phyloP scores from a whole-genome alignment of 2,113 vertebrate species.

The Eudyptes chrysolophus region DNA sequence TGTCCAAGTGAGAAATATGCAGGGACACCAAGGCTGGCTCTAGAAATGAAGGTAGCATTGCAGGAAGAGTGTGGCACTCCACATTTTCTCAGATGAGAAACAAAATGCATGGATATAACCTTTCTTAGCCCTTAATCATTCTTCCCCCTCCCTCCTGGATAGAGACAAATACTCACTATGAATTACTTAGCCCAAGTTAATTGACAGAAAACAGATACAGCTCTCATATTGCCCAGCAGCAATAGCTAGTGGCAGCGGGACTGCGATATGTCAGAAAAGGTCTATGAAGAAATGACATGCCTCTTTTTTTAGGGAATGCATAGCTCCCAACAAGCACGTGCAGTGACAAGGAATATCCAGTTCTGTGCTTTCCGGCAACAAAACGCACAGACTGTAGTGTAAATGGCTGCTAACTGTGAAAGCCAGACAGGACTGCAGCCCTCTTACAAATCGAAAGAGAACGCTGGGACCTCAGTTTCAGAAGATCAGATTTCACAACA shows the following conservation, averaged over 20 bases:
- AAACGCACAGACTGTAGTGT: rapidly evolving
- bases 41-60: background rate
- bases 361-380: background rate
- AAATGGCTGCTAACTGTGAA: background rate
- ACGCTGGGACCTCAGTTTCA: background rate
- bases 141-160: background rate
- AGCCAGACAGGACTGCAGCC: background rate
- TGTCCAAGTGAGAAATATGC: background rate
- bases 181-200: background rate
- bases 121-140: background rate
- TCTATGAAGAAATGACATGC: background rate
- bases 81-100: background rate
- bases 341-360: background rate
- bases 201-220: background rate
- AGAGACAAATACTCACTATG: background rate
- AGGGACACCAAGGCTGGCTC: background rate
- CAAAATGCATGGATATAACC: background rate
- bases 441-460: background rate
- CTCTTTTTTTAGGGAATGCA: background rate
- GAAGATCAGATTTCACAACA: background rate
- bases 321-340: background rate
- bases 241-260: background rate
- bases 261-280: background rate
- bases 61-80: background rate
- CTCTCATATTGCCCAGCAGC: background rate